Conservation (phyloP, 2,113 vertebrate genomes). For the Microtus ochrogaster region DNA sequence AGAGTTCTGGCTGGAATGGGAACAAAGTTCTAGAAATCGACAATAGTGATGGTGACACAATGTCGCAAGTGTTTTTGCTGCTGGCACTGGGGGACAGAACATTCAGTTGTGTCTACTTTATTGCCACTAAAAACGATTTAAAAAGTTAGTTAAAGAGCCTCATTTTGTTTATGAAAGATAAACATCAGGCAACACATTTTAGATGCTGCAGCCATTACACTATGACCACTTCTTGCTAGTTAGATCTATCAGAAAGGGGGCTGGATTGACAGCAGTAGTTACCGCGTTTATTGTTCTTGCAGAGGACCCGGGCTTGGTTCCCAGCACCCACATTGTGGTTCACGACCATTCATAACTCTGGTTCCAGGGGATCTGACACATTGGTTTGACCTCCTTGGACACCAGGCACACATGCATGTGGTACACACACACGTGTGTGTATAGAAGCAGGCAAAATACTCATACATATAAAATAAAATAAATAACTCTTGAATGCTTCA, state of each 20-base stretch:
- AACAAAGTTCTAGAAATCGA: not conserved
- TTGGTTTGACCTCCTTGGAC: not conserved
- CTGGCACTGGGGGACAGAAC: not conserved
- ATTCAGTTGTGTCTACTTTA: not conserved
- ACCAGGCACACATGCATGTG: not conserved
- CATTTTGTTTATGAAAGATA: not conserved
- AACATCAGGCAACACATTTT: not conserved
- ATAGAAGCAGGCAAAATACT: not conserved
- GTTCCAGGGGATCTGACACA: not conserved
- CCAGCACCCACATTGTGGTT: not conserved
- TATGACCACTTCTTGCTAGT: not conserved
- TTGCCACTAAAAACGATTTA: not conserved
- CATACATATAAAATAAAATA: not conserved
- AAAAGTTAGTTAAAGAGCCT: not conserved
- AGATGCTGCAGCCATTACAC: not conserved
- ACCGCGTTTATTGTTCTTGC: not conserved
- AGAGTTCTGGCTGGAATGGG: not conserved
- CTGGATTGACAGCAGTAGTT: not conserved
- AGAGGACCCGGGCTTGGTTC: not conserved
- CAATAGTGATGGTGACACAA: fast-evolving
- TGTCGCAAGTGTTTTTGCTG: not conserved
- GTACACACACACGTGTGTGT: not conserved
- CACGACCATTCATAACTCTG: not conserved
- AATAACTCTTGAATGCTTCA: not conserved
- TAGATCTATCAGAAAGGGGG: not conserved